Evolutionary conservation across 2,797 vertebrate species (phyloP), one percentile per base, ranked within the genome.

Genomic region (Odontamblyopus rebecca): DNA sequence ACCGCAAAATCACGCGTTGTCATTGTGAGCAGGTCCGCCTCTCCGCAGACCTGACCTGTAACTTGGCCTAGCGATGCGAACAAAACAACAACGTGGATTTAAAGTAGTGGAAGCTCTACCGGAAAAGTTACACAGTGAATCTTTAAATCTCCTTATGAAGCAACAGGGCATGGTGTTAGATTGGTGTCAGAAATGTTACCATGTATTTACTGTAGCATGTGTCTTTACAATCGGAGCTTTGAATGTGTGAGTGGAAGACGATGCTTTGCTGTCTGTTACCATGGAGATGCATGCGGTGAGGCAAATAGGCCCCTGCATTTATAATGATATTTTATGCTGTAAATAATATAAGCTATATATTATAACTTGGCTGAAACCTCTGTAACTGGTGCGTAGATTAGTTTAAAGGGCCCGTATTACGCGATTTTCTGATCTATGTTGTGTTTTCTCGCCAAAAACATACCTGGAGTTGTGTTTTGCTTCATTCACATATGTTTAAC

Each of bases 311-410:
- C 75, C 70, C 76, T 71, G 73, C 80, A 82, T 82, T 86, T 80
- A 85, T 77, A 67, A 77, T 85, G 78, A 84, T 81, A 81, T 84
- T 88, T 87, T 85, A 79, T 85, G 85, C 87, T 92, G 90, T 93
- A 91, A 78, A 91, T 92, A 90, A 88, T 86, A 92, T 93, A 94
- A 94, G 92, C 90, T 94, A 93, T 60, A 30, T 60, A 60, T 60
- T 60, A 30, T 60, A 71, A 82, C 75, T 85, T 77, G 78, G 82
- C 79, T 86, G 81, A 91, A 93, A 93, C 86, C 87, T 92, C 85
- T 87, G 72, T 85, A 69, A 71, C 82, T 70, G 77, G 73, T 78
- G 89, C 85, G 76, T 82, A 76, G 82, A 69, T 69, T 23, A 73
- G 79, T 76, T 79, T 74, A 38, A 38, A 38, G 35, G 1, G 35